Evolutionary conservation across 2,797 vertebrate species (phyloP).

Genomic region (Menidia menidia): DNA sequence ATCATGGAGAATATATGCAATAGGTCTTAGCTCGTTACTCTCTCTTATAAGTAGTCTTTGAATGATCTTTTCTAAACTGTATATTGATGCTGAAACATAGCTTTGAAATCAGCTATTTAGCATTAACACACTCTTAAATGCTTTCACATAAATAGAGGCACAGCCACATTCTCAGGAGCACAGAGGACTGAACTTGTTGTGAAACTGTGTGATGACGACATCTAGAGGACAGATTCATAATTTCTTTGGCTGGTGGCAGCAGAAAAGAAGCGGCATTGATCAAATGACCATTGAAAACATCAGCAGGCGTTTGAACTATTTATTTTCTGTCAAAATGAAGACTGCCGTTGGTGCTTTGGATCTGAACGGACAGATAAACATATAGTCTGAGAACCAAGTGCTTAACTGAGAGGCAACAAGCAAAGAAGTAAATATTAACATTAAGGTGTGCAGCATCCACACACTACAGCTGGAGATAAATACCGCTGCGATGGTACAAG

Average conservation of each 20-base stretch:
- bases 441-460: slow-evolving; percentile 37
- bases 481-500: slow-evolving; percentile 39
- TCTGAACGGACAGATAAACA: slow-evolving; percentile 29
- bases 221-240: slow-evolving; percentile 23
- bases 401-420: slow-evolving; percentile 17
- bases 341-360: slow-evolving; percentile 28
- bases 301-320: slow-evolving; percentile 41
- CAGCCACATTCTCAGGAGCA: too few species aligned
- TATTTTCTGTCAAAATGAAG: slow-evolving; percentile 59
- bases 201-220: slow-evolving; percentile 28
- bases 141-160: too few species aligned
- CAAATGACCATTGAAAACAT: slow-evolving; percentile 5
- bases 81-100: too few species aligned
- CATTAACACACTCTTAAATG: too few species aligned
- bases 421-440: slow-evolving; percentile 17
- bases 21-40: too few species aligned
- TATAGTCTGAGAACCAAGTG: slow-evolving; percentile 16
- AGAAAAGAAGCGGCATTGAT: too few species aligned
- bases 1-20: too few species aligned
- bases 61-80: too few species aligned
- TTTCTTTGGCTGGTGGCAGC: background rate
- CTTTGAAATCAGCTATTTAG: too few species aligned
- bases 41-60: too few species aligned
- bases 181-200: background rate
- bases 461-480: slow-evolving; percentile 46